Evolutionary conservation across 2,888 invertebrate genomes (phyloP), one percentile per base, ranked within the genome.

Genomic region (Lysandra coridon): DNA sequence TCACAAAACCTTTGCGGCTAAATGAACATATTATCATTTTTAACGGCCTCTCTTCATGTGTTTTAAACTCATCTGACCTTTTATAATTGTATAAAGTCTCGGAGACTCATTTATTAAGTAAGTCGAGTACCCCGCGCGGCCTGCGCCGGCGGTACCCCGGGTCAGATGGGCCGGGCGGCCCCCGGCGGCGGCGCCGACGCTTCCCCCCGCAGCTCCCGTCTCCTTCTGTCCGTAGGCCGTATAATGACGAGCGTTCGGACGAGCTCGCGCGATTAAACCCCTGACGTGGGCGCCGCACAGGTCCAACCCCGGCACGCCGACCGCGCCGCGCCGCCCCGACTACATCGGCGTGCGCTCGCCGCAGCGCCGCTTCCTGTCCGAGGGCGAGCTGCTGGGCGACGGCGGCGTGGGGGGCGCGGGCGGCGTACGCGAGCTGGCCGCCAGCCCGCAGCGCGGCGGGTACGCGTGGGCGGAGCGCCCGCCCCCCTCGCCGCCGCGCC

Each of bases 261-360:
- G 94, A 94, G 92, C 92, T 93, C 91, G 92, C 93, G 91, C 92
- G 94, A 90, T 92, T 94, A 92, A 87, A 94, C 93, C 94, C 94
- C 91, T 94, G 94, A 94, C 92, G 91, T 88, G 90, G 87, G 89
- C 90, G 91, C 90, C 89, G 91, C 95, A 92, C 96, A 98, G 98
- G 96, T 98, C 98, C 85, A 98, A 98, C 95, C 98, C 98, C 86
- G 98, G 98, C 90, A 98, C 98, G 87, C 98, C 98, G 87, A 98
- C 98, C 87, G 97, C 97, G 95, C 97, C 97, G 85, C 96, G 98
- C 87, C 96, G 98, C 84, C 98, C 98, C 80, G 98, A 98, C 94
- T 98, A 98, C 95, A 98, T 98, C 90, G 96, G 97, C 85, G 97
- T 97, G 85, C 94, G 96, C 82, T 96, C 96, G 84, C 97, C 97